Evolutionary conservation across 2,797 vertebrate genomes (phyloP).

Genomic region (Aplochiton taeniatus): DNA sequence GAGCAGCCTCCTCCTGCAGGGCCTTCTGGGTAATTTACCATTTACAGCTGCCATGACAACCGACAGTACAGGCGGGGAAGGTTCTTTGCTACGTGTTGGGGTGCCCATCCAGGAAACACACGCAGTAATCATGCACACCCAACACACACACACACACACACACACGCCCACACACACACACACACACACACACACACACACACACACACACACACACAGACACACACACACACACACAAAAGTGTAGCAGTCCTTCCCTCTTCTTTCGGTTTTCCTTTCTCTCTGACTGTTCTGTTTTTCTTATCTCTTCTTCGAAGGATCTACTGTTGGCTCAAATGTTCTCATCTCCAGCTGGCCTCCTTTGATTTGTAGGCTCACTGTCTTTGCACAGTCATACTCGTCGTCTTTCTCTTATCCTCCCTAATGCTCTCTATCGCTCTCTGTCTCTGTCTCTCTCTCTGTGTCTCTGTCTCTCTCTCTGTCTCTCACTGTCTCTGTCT

Average conservation of each 20-base stretch:
- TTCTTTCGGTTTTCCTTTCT: background rate
- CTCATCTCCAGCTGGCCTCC: too few relatives aligned
- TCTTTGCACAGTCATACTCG: too few relatives aligned
- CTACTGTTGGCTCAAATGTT: too few relatives aligned
- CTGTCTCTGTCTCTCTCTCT: background rate
- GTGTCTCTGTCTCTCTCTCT: background rate
- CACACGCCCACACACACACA: conserved; percentile 2
- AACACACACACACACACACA: conserved; percentile 7
- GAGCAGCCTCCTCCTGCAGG: background rate
- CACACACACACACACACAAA: background rate
- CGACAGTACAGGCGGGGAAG: background rate
- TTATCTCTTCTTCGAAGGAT: background rate
- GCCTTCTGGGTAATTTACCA: background rate
- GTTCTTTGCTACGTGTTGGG: background rate
- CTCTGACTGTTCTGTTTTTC: background rate
- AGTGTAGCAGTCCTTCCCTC: too few relatives aligned
- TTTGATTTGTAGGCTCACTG: too few relatives aligned
- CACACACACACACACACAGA: conserved; percentile 16
- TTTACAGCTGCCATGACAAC: conserved; percentile 13
- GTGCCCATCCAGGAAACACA: too few relatives aligned
- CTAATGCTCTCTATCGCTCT: too few relatives aligned
- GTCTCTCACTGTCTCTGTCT: too few relatives aligned
- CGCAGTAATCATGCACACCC: background rate
- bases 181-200: conserved; percentile 11
- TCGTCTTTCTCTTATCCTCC: too few relatives aligned